Evolutionary conservation across 2,113 vertebrate species (phyloP), one percentile per base, ranked within the genome.

Genomic region (Nematolebias whitei): DNA sequence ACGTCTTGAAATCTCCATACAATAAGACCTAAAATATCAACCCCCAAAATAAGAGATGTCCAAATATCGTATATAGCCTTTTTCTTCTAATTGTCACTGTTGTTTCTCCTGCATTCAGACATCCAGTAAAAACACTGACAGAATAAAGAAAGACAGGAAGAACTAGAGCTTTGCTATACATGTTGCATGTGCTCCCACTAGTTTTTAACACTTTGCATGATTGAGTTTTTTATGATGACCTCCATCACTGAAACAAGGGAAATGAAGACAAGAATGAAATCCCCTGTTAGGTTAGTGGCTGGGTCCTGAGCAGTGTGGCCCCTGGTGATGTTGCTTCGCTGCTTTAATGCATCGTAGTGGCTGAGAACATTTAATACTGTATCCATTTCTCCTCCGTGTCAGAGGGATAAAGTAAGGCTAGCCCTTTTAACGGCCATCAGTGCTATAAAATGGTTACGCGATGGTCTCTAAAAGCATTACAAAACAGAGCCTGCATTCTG

Each of bases 271-370:
- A 52, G 23, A 1, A 49, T 13, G 24, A 63, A 58, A 29, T 49
- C 45, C 74, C 49, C 59, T 74, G 77, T 67, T 53, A 41, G 44
- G 68, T 77, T 79, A 48, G 78, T 86, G 84, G 55, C 13, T 39
- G 77, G 74, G 78, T 77, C 84, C 87, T 89, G 90, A 89, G 87
- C 77, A 80, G 79, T 85, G 84, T 77, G 88, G 84, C 89, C 86
- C 86, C 87, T 67, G 78, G 75, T 84, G 84, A 81, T 76, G 61
- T 68, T 80, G 81, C 69, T 68, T 78, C 80, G 78, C 78, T 51
- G 74, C 63, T 79, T 77, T 24, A 76, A 79, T 43, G 56, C 69
- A 84, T 71, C 74, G 72, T 68, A 75, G 82, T 84, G 78, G 78
- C 88, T 54, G 68, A 71, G 61, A 72, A 83, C 38, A 47, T 80